Evolutionary conservation across 2,113 vertebrate genomes (phyloP).

Genomic region (Hippocampus zosterae): DNA sequence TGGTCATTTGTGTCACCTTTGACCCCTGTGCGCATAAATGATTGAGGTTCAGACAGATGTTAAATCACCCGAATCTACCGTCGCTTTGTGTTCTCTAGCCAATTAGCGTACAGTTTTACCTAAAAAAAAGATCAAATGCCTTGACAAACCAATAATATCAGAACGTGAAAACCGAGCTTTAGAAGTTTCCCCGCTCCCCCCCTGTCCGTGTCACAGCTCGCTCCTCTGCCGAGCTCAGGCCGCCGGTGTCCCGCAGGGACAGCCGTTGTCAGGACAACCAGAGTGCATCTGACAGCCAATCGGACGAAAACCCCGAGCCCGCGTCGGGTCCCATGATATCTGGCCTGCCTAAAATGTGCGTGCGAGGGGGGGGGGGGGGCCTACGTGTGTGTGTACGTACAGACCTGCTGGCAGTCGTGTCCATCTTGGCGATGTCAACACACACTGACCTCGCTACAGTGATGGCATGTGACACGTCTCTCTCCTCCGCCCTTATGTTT

Average conservation of each 20-base stretch:
- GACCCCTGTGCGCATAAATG: not conserved
- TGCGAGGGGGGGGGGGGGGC: not conserved
- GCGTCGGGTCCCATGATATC: constrained; percentile 53
- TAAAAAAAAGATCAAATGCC: not conserved
- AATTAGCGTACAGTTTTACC: not conserved
- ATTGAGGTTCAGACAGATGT: not conserved
- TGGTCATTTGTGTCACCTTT: no score
- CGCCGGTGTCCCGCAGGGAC: constrained; percentile 52
- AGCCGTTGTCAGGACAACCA: constrained; percentile 52
- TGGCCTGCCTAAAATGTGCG: not conserved
- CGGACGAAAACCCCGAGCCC: constrained; percentile 47
- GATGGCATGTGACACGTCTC: constrained; percentile 50
- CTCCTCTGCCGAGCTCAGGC: constrained; percentile 28
- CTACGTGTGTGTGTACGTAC: constrained; percentile 3
- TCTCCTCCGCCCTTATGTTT: constrained; percentile 18
- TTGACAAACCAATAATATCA: constrained; percentile 14
- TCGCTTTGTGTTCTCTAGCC: not conserved
- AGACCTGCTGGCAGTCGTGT: constrained; percentile 41
- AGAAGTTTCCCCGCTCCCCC: constrained; percentile 30
- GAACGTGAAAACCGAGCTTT: constrained; percentile 21
- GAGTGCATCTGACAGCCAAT: constrained; percentile 56
- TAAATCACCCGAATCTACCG: not conserved
- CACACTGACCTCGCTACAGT: constrained; percentile 42
- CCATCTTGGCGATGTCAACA: constrained; percentile 54
- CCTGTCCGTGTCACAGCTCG: constrained; percentile 44